A percentile compares a stretch with the other conserved stretches of the same genome.
Evolutionary conservation across 2,113 vertebrate species (phyloP).

Genomic region (Neofelis nebulosa): DNA sequence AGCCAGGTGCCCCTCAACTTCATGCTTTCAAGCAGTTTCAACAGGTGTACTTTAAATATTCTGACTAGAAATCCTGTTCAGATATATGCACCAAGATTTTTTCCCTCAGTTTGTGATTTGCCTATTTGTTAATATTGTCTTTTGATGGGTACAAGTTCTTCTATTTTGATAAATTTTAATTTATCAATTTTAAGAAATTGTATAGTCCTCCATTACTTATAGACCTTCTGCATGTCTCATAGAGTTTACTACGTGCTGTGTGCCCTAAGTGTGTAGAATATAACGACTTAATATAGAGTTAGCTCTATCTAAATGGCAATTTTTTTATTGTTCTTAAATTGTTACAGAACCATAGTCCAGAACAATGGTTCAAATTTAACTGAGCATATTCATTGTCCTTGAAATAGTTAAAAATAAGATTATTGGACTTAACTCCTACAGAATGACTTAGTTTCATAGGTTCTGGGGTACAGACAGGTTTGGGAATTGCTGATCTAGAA

Average conservation of each 20-base stretch:
- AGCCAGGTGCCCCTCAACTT: background rate
- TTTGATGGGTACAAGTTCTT: background rate
- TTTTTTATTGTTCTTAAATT: conserved; percentile 27
- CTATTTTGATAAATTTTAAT: background rate
- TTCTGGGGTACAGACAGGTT: background rate
- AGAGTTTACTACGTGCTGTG: background rate
- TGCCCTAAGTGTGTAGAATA: background rate
- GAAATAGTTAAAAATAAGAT: conserved; percentile 2
- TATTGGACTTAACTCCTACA: background rate
- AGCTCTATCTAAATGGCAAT: background rate
- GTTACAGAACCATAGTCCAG: background rate
- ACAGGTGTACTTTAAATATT: background rate
- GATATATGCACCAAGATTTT: background rate
- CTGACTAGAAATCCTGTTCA: background rate
- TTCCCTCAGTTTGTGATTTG: background rate
- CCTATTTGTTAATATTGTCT: background rate
- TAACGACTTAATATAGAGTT: background rate
- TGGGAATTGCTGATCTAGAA: background rate
- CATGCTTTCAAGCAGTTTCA: background rate
- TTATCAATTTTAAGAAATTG: background rate
- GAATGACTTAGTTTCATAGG: background rate
- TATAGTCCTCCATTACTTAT: background rate
- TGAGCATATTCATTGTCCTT: background rate
- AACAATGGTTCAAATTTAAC: background rate
- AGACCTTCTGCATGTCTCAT: background rate